phyloP scores from a whole-genome alignment of 2,888 invertebrate species.

The Gnatocerus cornutus region DNA sequence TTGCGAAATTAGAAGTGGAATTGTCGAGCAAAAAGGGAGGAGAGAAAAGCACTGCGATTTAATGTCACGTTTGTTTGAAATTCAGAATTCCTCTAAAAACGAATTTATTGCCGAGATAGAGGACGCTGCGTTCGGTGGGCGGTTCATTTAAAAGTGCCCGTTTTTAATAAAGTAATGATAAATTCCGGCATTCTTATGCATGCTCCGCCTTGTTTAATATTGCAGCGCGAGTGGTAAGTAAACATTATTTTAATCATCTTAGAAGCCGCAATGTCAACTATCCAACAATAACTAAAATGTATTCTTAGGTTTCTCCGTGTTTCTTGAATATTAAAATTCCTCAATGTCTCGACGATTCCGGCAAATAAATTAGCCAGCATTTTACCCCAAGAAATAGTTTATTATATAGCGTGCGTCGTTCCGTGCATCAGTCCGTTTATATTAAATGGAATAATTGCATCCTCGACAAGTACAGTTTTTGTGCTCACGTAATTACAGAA shows the following conservation, averaged over 20 bases:
- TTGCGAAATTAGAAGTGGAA: neutral
- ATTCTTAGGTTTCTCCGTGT: slow-evolving; percentile 15
- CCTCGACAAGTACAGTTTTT: slow-evolving; percentile 48
- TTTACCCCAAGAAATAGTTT: slow-evolving; percentile 34
- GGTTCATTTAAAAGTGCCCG: neutral
- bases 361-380: slow-evolving; percentile 3
- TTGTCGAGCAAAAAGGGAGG: no score
- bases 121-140: no score
- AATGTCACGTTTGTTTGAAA: no score
- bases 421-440: slow-evolving; percentile 53
- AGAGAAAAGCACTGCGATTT: no score
- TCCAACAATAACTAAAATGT: slow-evolving; percentile 20
- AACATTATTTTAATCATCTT: slow-evolving; percentile 36
- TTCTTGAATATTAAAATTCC: slow-evolving; percentile 34
- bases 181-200: slow-evolving; percentile 14
- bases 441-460: slow-evolving; percentile 57
- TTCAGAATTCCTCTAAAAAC: no score
- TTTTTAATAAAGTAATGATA: slow-evolving; percentile 23
- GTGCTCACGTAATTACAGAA: slow-evolving; percentile 33
- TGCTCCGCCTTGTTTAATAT: slow-evolving; percentile 24
- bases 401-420: slow-evolving; percentile 52
- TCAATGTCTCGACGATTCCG: slow-evolving; percentile 9
- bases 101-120: no score
- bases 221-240: neutral
- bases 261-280: slow-evolving; percentile 14